Base-by-base conservation (phyloP, 2,888 invertebrate species). In the Acrocera orbiculus region DNA sequence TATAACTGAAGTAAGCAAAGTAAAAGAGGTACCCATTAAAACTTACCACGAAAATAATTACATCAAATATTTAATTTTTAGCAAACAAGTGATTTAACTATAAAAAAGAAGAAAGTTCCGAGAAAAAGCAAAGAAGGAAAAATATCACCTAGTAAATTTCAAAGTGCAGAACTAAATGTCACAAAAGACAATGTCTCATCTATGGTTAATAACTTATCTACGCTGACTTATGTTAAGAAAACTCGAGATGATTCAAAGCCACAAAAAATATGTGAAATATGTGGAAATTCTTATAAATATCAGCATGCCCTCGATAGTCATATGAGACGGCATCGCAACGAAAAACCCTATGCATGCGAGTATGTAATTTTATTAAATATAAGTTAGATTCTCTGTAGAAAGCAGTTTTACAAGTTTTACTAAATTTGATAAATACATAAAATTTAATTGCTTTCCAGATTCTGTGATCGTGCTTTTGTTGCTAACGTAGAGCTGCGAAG, bases 241-340 rank as follows among this genome's bases (percentile, higher is more conserved):
- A 7, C 2, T 3, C 35, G 37, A 1, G 30, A 34, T 13, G 45
- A 46, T 17, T 22, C 34, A 10, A 48, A 48, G 31, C 38, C 53
- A n/a, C 45, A 49, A 2, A 57, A 56, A 41, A 51, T 58, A 5
- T 61, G 60, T 22, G 54, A 58, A 24, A 48, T 60, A 15, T 61
- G 59, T 25, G 60, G 60, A 6, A 61, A 61, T 35, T 50, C 47
- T 3, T 61, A 61, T 39, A 58, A 58, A 31, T 58, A 53, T 35
- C 53, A 56, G 36, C 58, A 60, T 38, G 58, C 56, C 3, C 46
- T 61, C 0, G 56, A 53, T 19, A 53, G 54, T 2, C 60, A 61
- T 30, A 59, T 61, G 59, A 47, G 60, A 4, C 49, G 60, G 1
- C 61, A 59, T 32, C 47, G 49, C 35, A 57, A 59, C 34, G 56